Evolutionary conservation across 2,113 vertebrate species (phyloP).

Genomic region (Apeltes quadracus): DNA sequence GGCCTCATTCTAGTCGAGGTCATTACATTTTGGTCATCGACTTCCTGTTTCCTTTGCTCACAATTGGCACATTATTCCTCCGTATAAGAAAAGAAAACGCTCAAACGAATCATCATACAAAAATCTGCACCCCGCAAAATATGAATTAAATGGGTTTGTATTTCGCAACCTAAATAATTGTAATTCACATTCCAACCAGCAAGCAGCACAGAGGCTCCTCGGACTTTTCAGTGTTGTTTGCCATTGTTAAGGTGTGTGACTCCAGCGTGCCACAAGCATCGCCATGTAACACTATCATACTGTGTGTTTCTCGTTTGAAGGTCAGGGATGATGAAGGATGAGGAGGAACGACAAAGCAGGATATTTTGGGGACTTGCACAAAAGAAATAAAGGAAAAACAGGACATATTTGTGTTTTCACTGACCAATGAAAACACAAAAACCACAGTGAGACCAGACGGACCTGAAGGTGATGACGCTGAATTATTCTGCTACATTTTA

Average conservation of each 20-base stretch:
- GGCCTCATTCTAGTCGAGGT: background rate
- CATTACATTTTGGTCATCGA: slow-evolving; percentile 21
- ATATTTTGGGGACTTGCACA: too few species aligned
- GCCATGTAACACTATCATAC: slow-evolving; percentile 13
- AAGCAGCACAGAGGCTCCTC: too few species aligned
- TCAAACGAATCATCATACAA: background rate
- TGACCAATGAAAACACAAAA: too few species aligned
- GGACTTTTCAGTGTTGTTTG: background rate
- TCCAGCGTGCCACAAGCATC: background rate
- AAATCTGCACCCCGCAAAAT: background rate
- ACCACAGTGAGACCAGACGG: slow-evolving; percentile 24
- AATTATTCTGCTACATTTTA: slow-evolving; percentile 46
- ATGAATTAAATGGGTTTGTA: slow-evolving; percentile 14
- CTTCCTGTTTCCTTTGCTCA: slow-evolving; percentile 28
- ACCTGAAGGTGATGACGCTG: background rate
- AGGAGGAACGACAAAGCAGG: too few species aligned
- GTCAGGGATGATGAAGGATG: too few species aligned
- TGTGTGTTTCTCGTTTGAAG: background rate
- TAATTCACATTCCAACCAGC: too few species aligned
- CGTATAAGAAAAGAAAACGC: background rate
- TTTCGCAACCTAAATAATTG: slow-evolving; percentile 3
- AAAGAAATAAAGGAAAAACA: too few species aligned
- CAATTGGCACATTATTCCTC: background rate
- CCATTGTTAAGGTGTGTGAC: background rate
- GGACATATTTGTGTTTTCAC: background rate